Evolutionary conservation across 2,113 vertebrate genomes (phyloP), one percentile per base, ranked within the genome.

Genomic region (Steatornis caripensis): DNA sequence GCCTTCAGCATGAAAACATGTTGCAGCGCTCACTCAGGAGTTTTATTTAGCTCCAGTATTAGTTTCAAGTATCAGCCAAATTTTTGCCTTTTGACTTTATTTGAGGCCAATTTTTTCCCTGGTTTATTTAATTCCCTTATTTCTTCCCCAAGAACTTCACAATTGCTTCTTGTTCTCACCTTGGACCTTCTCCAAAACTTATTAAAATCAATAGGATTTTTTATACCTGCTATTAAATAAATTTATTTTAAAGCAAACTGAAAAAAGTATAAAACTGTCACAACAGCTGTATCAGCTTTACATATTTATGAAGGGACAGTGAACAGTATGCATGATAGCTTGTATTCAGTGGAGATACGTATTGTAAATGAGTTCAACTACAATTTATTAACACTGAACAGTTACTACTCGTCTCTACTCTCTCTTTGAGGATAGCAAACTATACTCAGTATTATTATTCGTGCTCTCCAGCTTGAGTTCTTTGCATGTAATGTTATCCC

Each of bases 261-360:
- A 53, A 87, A 71, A 74, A 95, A 39, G 37, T 49, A 69, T 72
- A 61, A 85, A 92, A 68, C 37, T 62, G 58, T 94, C 82, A 91
- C 29, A 94, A 66, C 65, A n/a, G 39, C 66, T 87, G 6, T 46
- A 62, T 85, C 34, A 84, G 54, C 61, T 72, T 91, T 81, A 84
- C 43, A 70, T 91, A 88, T 92, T 95, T 77, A 85, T 83, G 82
- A 94, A 86, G 60, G 70, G 53, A 65, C n/a, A 91, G 61, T 91
- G 91, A 95, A 90, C 49, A 83, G 51, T 81, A 85, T 74, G 49
- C 34, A 26, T 41, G 34, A 49, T 84, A 88, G 39, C 68, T 95
- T 80, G 37, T 74, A 68, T 86, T 96, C 87, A 81, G 39, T 84
- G 65, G 64, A 94, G 72, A 81, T 83, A 43, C 81, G 49, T 91